Base-by-base conservation (phyloP, 1,140 invertebrate species). In the Sinonovacula constricta region DNA sequence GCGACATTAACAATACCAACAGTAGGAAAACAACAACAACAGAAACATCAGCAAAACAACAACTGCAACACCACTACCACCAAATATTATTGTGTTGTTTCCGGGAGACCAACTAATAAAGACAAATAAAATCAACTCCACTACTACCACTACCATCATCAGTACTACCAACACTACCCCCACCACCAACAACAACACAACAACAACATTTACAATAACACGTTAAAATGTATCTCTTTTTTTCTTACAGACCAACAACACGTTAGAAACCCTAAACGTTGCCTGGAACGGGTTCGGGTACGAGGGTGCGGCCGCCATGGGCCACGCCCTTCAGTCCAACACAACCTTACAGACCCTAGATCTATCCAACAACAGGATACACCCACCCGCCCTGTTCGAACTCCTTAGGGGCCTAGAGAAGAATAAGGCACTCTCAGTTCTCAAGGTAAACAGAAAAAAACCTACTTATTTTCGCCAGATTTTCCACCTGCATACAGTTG, bases 231-330 rank as follows among this genome's bases (percentile, higher is more conserved):
- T 36, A 24, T 15, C n/a, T 15, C 4, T 39, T 39, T 74, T 69
- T 68, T 65, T 18, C 45, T 83, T 82, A 15, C 60, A 89, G 88
- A 60, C 59, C 34, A 90, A 89, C 57, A 71, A 36, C 1, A 59
- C 72, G 10, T 39, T 90, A 26, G 56, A 72, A n/a, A 76, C 65
- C 1, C 65, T 89, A 7, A 79, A 88, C 30, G 53, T 89, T 45
- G 75, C 87, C 0, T 89, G 88, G 87, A 90, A 90, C 66, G 89
- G 89, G 0, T 89, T 90, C 66, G 88, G 84, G 0, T 89, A 83
- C 71, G 89, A 89, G 54, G 89, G 89, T 0, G 80, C 83, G 49
- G 79, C 86, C 4, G 89, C 89, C 10, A 26, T 89, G 45, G 82
- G 78, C 0, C 76, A 85, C 31, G 77, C 81, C n/a, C 75, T 90